Conservation (phyloP, 2,797 vertebrate genomes). For the Hippocampus kuda region DNA sequence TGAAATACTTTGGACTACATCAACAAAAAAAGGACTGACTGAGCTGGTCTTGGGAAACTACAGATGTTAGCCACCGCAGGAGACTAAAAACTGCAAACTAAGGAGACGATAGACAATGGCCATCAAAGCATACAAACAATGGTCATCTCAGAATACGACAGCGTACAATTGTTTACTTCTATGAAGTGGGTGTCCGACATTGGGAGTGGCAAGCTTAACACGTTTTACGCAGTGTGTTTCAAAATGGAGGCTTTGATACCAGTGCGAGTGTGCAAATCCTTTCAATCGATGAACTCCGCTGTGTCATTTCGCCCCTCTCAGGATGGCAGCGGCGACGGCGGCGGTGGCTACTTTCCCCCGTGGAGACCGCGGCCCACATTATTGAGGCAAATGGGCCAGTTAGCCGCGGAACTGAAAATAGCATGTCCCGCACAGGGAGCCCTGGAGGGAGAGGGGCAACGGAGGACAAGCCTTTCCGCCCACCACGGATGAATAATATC, state of each 20-base stretch:
- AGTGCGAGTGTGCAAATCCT: not conserved
- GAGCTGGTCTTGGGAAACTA: not conserved
- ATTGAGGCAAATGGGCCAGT: constrained; percentile 63
- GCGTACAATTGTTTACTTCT: not conserved
- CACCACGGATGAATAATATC: constrained; percentile 48
- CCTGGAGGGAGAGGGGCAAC: constrained; percentile 35
- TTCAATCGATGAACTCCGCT: constrained; percentile 10
- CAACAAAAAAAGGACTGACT: not conserved
- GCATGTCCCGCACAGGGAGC: constrained; percentile 52
- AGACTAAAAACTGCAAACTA: not conserved
- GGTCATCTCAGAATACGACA: not conserved
- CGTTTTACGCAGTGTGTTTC: not conserved
- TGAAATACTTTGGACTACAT: not conserved
- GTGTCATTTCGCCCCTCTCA: constrained; percentile 64
- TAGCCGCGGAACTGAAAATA: constrained; percentile 66
- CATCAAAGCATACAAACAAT: not conserved
- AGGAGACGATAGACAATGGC: no score
- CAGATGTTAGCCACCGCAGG: not conserved
- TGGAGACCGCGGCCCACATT: constrained; percentile 49
- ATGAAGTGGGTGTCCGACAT: not conserved
- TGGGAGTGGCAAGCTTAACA: not conserved
- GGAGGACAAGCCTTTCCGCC: constrained; percentile 23
- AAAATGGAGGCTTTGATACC: not conserved
- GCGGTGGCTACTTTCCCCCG: constrained; percentile 43
- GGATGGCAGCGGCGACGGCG: constrained; percentile 34